phyloP scores from a whole-genome alignment of 2,888 invertebrate species.

The Yponomeuta plumbellus region DNA sequence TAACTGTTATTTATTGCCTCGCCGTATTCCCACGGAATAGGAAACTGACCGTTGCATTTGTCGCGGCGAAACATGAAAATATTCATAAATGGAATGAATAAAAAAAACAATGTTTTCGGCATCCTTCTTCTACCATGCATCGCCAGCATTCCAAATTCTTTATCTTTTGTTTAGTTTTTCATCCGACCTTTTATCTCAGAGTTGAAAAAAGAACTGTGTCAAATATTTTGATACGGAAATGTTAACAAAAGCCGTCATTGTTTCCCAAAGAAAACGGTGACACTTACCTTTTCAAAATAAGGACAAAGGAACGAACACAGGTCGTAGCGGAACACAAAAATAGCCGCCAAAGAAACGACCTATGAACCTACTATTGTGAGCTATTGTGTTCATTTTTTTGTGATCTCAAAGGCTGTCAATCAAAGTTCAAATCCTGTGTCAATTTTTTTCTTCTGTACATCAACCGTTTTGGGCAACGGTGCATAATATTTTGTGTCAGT shows the following conservation, averaged over 20 bases:
- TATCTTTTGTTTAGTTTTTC: conserved; percentile 1
- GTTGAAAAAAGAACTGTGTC: conserved; percentile 20
- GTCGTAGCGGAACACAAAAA: conserved; percentile 24
- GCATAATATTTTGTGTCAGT: conserved; percentile 32
- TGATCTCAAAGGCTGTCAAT: conserved; percentile 37
- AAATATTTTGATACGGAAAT: conserved; percentile 23
- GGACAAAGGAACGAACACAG: conserved; percentile 33
- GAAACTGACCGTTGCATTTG: conserved; percentile 35
- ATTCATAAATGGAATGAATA: neutral
- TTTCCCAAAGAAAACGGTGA: conserved; percentile 39
- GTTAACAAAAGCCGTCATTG: conserved; percentile 30
- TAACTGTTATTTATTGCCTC: conserved; percentile 64
- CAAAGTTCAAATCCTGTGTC: conserved; percentile 35
- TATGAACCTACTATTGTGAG: conserved; percentile 28
- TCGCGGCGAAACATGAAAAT: neutral
- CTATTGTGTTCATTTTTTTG: conserved; percentile 9
- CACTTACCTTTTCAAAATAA: conserved; percentile 35
- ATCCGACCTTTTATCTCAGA: neutral
- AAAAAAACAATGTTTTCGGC: neutral
- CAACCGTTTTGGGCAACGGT: conserved; percentile 30
- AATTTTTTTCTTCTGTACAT: conserved; percentile 31
- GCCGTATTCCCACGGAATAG: conserved; percentile 29
- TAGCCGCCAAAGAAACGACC: conserved; percentile 34
- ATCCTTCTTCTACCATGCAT: neutral
- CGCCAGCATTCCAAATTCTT: neutral